Evolutionary conservation across 2,888 invertebrate species (phyloP), one percentile per base, ranked within the genome.

Genomic region (Caenorhabditis virilis): DNA sequence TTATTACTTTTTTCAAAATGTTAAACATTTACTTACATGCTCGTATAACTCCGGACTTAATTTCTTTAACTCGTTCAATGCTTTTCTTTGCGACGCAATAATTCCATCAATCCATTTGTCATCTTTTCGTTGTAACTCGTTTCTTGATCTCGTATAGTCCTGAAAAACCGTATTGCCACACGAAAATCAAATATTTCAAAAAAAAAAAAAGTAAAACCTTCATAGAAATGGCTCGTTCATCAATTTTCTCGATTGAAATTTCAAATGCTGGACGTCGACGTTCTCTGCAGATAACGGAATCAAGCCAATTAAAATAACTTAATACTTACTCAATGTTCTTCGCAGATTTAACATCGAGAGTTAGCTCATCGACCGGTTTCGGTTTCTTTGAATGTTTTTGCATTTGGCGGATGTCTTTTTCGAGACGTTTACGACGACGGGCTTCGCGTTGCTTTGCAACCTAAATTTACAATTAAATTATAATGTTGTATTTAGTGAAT

Each of bases 311-410:
- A 26, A 7, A 39, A 39, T 39, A 2, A 35, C 27, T 30, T n/a
- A 51, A 42, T n/a, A n/a, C 2, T 65, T 25, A 79, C 79, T 57
- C 56, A 41, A 79, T 65, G 65, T 77, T 79, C 53, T 77, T 78
- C 11, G 78, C 75, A 11, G 78, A 77, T 49, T 69, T 76, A 46
- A 79, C 69, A 67, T 79, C 79, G 35, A 82, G 35, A 0, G 93
- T 91, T 69, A 90, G 84, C 86, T 97, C 97, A 55, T 90, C 90
- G 39, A 97, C 88, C 0, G 95, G 94, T 84, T 95, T 97, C 47
- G 93, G 84, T 82, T 92, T 91, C 30, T 89, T 87, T 0, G 91
- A 88, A 85, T 89, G 88, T 83, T 89, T 92, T 83, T 92, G 89
- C 61, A 95, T 84, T 69, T 89, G 60, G 13, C 77, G 69, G 45